A percentile compares a stretch with the other conserved stretches of the same genome.
phyloP scores from a whole-genome alignment of 2,888 invertebrate genomes.

The Andricus quercusramuli region DNA sequence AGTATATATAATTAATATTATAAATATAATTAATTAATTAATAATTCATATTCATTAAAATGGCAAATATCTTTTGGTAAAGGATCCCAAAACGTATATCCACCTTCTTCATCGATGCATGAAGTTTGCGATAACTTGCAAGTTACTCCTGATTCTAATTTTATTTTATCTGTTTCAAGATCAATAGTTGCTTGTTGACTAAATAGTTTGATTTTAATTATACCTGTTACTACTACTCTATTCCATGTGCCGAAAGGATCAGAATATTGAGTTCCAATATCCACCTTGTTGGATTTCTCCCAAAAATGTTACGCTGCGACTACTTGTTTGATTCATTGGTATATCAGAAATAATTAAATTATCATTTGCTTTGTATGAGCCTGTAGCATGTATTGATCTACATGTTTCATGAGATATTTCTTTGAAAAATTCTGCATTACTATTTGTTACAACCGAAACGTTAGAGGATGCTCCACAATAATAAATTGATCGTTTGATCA shows the following conservation, averaged over 20 bases:
- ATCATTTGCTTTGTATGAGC: background rate
- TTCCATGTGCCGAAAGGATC: conserved; percentile 51
- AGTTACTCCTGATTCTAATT: conserved; percentile 33
- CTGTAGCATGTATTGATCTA: background rate
- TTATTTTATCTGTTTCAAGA: conserved; percentile 43
- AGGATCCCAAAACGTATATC: conserved; percentile 47
- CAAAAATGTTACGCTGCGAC: conserved; percentile 22
- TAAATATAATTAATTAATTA: too few species aligned
- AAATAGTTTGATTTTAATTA: conserved; percentile 32
- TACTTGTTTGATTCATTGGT: background rate
- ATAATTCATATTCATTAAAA: background rate
- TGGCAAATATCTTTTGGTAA: background rate
- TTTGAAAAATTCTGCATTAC: conserved; percentile 45
- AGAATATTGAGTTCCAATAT: conserved; percentile 44
- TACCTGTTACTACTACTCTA: conserved; percentile 50
- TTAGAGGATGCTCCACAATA: conserved; percentile 54
- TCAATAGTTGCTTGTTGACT: conserved; percentile 38
- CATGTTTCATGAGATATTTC: background rate
- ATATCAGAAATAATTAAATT: background rate
- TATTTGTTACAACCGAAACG: conserved; percentile 40
- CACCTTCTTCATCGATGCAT: conserved; percentile 50
- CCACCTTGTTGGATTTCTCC: conserved; percentile 37
- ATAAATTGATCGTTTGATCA: too few species aligned
- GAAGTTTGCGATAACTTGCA: conserved; percentile 35
- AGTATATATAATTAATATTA: too few species aligned